These are phyloP conservation scores for Flexamia atlantica DNA, from an alignment of 2,888 invertebrate genomes.

Conservation along the genomic window DNA sequence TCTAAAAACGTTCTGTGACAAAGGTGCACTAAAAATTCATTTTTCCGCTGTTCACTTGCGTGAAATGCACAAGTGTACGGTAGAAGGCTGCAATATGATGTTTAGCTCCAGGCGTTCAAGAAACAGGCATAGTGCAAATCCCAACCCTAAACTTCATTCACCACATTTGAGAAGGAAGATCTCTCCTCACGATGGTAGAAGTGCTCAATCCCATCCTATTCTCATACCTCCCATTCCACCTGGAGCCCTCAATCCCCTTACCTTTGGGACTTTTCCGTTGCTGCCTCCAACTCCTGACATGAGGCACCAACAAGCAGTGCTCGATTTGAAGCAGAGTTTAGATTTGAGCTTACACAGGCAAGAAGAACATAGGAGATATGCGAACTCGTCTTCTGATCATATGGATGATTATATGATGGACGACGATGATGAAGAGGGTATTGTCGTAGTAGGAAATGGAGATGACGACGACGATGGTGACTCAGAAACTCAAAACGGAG, in stretches of 20 bases:
- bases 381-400: conserved; percentile 74
- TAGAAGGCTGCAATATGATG: conserved; percentile 99
- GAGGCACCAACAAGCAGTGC: conserved; percentile 76
- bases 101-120: conserved; percentile 97
- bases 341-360: conserved; percentile 78
- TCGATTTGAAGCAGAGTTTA: conserved; percentile 82
- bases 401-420: conserved; percentile 74
- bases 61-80: conserved; percentile 99
- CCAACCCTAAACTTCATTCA: conserved; percentile 98
- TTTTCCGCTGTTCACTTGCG: conserved; percentile 98
- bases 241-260: conserved; percentile 82
- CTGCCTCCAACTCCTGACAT: conserved; percentile 79
- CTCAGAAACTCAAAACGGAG: conserved; percentile 71
- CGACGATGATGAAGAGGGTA: conserved; percentile 86
- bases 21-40: conserved; percentile 99
- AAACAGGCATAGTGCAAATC: conserved; percentile 98
- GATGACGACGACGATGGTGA: conserved; percentile 78
- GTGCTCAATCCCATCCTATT: conserved; percentile 90
- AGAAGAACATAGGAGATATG: conserved; percentile 75
- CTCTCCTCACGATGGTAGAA: conserved; percentile 95
- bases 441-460: conserved; percentile 86
- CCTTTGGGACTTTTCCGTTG: conserved; percentile 88
- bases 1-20: conserved; percentile 99
- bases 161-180: conserved; percentile 96
- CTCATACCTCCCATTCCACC: conserved; percentile 86